These are phyloP conservation scores for Phortica magna DNA, from an alignment of 2,888 invertebrate species.

Conservation along the genomic window DNA sequence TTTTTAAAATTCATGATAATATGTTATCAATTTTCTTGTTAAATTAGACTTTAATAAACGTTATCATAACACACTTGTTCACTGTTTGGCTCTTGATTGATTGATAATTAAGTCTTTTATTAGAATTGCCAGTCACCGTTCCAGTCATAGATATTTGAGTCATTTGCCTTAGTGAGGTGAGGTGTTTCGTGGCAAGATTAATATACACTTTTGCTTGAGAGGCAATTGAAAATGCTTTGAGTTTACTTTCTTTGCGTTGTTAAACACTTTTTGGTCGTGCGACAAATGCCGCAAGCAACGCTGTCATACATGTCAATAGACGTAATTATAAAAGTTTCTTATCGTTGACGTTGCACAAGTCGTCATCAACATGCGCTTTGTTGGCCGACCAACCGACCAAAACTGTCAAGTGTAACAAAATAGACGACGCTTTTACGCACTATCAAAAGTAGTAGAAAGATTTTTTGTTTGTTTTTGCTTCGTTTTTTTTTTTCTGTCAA, in stretches of 20 bases:
- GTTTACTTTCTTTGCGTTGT: neutral
- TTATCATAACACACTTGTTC: too few species aligned
- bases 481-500: neutral
- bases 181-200: neutral
- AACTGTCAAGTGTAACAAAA: too few species aligned
- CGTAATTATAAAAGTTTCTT: conserved; percentile 49
- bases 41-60: too few species aligned
- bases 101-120: too few species aligned
- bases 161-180: neutral
- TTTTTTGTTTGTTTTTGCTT: conserved; percentile 49
- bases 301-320: neutral
- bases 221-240: neutral
- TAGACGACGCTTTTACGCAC: too few species aligned
- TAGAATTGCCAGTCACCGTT: neutral
- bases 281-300: neutral
- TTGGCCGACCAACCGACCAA: too few species aligned
- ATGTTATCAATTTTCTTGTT: too few species aligned
- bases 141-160: too few species aligned
- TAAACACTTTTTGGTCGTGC: too few species aligned
- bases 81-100: too few species aligned
- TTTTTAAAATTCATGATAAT: too few species aligned
- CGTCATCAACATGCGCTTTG: conserved; percentile 46
- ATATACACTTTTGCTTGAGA: neutral
- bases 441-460: conserved; percentile 49
- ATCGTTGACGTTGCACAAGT: conserved; percentile 36